Conservation (phyloP, 2,797 vertebrate species). For the Betta splendens region DNA sequence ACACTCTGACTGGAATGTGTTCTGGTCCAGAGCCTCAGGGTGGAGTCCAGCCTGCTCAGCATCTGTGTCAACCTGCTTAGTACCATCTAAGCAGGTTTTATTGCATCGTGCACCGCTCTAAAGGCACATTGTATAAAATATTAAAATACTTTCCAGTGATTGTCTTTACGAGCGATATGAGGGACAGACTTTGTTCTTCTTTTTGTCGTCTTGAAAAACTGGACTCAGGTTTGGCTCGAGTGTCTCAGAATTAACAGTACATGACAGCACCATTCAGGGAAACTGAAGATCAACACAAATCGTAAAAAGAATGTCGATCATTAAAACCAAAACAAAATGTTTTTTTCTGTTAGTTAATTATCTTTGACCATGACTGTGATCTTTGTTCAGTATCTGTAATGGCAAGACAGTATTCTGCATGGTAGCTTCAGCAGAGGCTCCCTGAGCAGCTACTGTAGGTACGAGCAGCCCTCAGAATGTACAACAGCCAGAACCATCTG, state of each 20-base stretch:
- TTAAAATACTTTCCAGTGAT: conserved; percentile 17
- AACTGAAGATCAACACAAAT: conserved; percentile 34
- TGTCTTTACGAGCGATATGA: conserved; percentile 20
- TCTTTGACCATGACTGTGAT: no score
- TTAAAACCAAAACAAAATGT: conserved; percentile 7
- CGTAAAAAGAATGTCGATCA: no score
- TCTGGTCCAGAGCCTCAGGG: conserved; percentile 34
- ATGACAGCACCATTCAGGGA: conserved; percentile 16
- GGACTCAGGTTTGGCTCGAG: conserved; percentile 19
- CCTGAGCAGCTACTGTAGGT: no score
- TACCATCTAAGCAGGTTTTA: conserved; percentile 16
- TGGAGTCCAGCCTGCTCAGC: conserved; percentile 11
- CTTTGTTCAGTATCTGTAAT: no score
- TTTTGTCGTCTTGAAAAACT: conserved; percentile 4
- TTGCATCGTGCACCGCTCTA: conserved; percentile 1
- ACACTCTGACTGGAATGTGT: conserved; percentile 55
- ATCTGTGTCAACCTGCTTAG: conserved; percentile 19
- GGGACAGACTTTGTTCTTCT: neutral
- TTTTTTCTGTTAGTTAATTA: conserved; percentile 69
- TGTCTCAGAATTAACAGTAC: conserved; percentile 20
- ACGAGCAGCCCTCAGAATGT: no score
- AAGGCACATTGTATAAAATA: conserved; percentile 6
- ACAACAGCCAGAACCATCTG: no score
- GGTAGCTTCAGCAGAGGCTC: no score
- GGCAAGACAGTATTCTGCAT: no score